phyloP scores from a whole-genome alignment of 35 echinoderm and acorn worm species.

The Chiridota heheva region DNA sequence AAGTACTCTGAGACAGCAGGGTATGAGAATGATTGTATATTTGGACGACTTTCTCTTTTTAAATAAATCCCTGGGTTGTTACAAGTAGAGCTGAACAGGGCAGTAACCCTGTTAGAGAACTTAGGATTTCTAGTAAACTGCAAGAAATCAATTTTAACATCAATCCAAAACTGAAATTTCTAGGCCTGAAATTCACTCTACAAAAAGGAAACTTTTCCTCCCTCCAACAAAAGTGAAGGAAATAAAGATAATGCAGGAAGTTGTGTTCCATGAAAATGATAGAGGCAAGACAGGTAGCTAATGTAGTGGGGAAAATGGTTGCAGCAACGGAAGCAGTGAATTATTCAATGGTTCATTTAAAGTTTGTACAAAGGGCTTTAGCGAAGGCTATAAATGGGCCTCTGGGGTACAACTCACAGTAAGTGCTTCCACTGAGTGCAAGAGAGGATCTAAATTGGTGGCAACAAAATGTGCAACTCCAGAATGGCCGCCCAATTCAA shows the following conservation, averaged over 20 bases:
- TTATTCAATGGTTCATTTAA: conserved; percentile 20
- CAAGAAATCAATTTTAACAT: conserved; percentile 19
- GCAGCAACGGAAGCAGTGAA: conserved; percentile 12
- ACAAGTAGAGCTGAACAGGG: neutral
- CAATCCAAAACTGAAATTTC: neutral
- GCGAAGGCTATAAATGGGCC: neutral
- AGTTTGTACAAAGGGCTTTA: conserved; percentile 18
- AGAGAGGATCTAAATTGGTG: conserved; percentile 32
- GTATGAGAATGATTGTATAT: conserved; percentile 26
- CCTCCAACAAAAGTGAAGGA: conserved; percentile 15
- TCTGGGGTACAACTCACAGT: neutral
- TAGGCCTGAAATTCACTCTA: conserved; percentile 17
- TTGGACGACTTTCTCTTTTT: conserved; percentile 38
- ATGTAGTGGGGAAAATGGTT: conserved; percentile 11
- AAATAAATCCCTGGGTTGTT: neutral
- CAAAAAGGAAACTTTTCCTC: neutral
- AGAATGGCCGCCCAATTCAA: conserved; percentile 25
- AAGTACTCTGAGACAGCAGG: neutral
- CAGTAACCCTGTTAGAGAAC: neutral
- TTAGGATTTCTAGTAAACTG: conserved; percentile 19
- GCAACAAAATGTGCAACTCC: neutral
- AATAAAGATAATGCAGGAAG: conserved; percentile 15
- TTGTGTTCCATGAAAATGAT: neutral
- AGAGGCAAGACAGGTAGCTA: conserved; percentile 4
- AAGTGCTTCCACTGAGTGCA: neutral